These are phyloP conservation scores for Etia nguti DNA, from an alignment of 2,113 vertebrate genomes.

Conservation along the genomic window DNA sequence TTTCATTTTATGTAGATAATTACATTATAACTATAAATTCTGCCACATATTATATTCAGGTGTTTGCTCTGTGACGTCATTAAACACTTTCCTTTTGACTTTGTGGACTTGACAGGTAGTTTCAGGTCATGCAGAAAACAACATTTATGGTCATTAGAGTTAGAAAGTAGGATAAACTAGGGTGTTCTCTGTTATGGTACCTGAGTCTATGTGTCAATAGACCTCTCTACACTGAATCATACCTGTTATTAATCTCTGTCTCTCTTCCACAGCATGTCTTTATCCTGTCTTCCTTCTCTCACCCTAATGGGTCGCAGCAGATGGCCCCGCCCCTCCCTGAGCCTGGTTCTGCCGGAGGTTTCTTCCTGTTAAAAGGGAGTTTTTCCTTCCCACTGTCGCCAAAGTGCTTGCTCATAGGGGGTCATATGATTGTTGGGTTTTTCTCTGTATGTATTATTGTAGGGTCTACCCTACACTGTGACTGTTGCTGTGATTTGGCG, in stretches of 20 bases:
- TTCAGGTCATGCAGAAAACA: neutral
- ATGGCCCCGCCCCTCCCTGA: neutral
- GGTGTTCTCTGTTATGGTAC: neutral
- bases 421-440: fast-evolving
- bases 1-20: neutral
- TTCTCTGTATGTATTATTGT: neutral
- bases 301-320: neutral
- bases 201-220: neutral
- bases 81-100: neutral
- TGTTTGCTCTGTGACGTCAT: neutral
- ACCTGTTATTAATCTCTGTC: fast-evolving
- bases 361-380: neutral
- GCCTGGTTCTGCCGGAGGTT: fast-evolving
- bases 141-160: neutral
- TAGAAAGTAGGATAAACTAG: neutral
- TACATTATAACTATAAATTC: neutral
- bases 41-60: neutral
- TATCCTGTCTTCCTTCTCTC: neutral
- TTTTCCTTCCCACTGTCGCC: neutral
- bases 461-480: fast-evolving
- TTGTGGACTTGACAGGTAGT: neutral
- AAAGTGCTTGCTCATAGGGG: neutral
- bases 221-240: neutral
- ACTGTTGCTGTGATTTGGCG: neutral
- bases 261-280: neutral